Evolutionary conservation across 2,113 vertebrate species (phyloP).

Genomic region (Salminus brasiliensis): DNA sequence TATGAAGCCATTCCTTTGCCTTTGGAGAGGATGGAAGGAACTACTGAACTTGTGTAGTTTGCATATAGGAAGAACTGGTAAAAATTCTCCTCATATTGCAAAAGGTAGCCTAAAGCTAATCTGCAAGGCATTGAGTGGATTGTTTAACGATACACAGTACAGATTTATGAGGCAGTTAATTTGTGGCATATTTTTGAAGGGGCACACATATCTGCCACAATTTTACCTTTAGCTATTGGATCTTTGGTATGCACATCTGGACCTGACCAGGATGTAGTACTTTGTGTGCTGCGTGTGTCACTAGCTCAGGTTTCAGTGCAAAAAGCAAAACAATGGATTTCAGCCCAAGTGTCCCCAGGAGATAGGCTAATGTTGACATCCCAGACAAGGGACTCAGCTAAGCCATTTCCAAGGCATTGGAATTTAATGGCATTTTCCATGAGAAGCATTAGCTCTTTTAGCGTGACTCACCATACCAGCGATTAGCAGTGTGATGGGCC

Average conservation of each 20-base stretch:
- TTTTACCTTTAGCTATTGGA: neutral
- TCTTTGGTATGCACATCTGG: neutral
- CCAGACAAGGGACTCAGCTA: neutral
- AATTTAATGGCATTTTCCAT: neutral
- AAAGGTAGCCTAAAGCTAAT: neutral
- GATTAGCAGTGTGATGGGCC: constrained; percentile 9
- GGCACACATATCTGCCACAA: neutral
- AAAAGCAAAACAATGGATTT: neutral
- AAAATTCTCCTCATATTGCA: too few relatives aligned
- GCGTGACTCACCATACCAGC: neutral
- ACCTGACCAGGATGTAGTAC: neutral
- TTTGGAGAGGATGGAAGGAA: too few relatives aligned
- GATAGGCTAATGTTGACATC: neutral
- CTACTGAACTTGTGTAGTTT: too few relatives aligned
- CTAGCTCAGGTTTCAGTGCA: neutral
- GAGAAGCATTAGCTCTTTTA: neutral
- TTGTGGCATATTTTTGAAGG: neutral
- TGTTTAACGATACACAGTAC: neutral
- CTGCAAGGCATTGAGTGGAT: neutral
- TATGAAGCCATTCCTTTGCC: too few relatives aligned
- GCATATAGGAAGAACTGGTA: too few relatives aligned
- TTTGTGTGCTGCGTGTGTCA: neutral
- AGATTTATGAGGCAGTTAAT: neutral
- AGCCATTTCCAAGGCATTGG: neutral
- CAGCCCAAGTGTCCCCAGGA: neutral